Evolutionary conservation across 2,888 invertebrate genomes (phyloP), one percentile per base, ranked within the genome.

Genomic region (Volucella inflata): DNA sequence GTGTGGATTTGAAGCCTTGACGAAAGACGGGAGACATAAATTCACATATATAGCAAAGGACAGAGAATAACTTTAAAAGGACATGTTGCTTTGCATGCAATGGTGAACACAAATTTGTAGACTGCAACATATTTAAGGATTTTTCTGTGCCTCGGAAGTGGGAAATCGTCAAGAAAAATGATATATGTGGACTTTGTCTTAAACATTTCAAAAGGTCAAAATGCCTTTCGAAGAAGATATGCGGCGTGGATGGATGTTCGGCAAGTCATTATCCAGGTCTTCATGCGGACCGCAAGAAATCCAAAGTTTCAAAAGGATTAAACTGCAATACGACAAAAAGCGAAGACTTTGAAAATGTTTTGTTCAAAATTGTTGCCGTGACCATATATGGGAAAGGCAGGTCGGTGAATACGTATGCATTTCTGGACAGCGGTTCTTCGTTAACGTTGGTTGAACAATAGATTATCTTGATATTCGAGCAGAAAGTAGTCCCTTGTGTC

Each of bases 311-410:
- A 30, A 30, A 6, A 30, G 30, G 30, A 6, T 30, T 30, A 6
- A 30, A 30, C 6, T 30, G 30, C 30, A 30, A 30, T 6, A 30
- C 30, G 6, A 6, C 30, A 30, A 30, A 30, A 30, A 30, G 30
- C 6, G 30, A 30, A 30, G 30, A 30, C 30, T 30, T 30, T 30
- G 30, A 30, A 30, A 30, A 67, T 10, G 16, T 42, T 1, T 42
- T 67, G 8, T 67, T 68, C 30, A 40, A 46, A 2, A 74, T 82
- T 17, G 57, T 81, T 10, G 75, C 82, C 8, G 64, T 87, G 6
- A 74, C 59, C 12, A 42, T 82, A 2, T 44, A 78, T 62, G 42
- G 53, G n/a, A 77, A 82, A 14, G 60, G 50, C 8, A 55, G 14
- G 0, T 14, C 59, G 1, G 14, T 71, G 8, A 46, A 75, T 10